A percentile compares a stretch with the other conserved stretches of the same genome.
Evolutionary conservation across 2,888 invertebrate species (phyloP).

Genomic region (Augiades crinisus): DNA sequence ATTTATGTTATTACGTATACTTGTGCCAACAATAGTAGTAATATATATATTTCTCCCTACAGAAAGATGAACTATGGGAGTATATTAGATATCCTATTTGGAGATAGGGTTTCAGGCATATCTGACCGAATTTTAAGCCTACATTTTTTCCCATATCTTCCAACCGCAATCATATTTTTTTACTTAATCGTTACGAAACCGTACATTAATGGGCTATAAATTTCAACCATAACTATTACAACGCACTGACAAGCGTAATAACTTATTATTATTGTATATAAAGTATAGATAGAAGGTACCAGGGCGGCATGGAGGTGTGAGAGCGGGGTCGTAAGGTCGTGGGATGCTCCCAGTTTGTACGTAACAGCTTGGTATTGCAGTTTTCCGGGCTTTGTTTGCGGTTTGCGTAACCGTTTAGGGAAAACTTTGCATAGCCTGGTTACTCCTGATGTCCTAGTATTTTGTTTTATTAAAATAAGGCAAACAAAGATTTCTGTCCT

Average conservation of each 20-base stretch:
- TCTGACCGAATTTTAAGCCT: no score
- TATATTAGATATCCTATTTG: no score
- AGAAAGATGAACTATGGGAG: no score
- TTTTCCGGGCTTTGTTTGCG: constrained; percentile 19
- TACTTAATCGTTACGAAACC: constrained; percentile 15
- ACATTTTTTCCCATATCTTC: not conserved
- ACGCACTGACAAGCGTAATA: constrained; percentile 9
- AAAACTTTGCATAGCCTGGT: not conserved
- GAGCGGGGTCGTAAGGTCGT: constrained; percentile 34
- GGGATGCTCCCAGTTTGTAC: constrained; percentile 29
- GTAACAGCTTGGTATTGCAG: constrained; percentile 17
- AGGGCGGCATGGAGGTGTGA: constrained; percentile 23
- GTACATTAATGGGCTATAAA: constrained; percentile 19
- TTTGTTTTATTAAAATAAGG: no score
- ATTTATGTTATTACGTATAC: no score
- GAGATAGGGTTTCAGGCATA: no score
- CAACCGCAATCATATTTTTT: constrained; percentile 8
- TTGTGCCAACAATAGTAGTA: no score
- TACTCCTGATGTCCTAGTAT: no score
- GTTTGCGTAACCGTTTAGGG: constrained; percentile 1
- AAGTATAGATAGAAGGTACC: constrained; percentile 16
- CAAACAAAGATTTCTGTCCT: no score
- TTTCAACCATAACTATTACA: constrained; percentile 13
- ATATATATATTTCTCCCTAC: no score
- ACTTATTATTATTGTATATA: constrained; percentile 11